These are phyloP conservation scores for Leptarthrus brevirostris DNA, from an alignment of 2,888 invertebrate species.

Conservation along the genomic window DNA sequence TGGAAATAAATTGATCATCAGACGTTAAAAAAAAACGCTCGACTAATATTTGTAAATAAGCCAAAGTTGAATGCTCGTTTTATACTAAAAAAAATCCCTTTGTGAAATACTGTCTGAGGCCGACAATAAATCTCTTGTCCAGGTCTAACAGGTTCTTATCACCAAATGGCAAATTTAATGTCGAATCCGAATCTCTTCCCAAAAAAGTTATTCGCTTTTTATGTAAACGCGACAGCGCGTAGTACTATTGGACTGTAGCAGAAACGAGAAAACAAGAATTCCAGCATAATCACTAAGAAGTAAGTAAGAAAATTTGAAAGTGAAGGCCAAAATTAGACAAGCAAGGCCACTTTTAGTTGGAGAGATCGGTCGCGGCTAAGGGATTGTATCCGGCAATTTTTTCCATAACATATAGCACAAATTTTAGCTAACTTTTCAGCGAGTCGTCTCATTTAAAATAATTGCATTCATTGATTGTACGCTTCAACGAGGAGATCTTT, in stretches of 20 bases:
- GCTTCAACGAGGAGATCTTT: no score
- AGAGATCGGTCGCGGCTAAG: conserved; percentile 2
- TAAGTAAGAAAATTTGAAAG: conserved; percentile 41
- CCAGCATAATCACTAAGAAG: conserved; percentile 31
- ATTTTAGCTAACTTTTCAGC: no score
- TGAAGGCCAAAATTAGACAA: conserved; percentile 25
- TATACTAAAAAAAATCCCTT: conserved; percentile 15
- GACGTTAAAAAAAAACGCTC: no score
- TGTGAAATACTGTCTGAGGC: neutral
- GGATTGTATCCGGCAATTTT: neutral
- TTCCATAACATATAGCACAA: neutral
- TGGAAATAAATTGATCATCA: no score
- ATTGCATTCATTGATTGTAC: no score
- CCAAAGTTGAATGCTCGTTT: conserved; percentile 16
- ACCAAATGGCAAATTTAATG: conserved; percentile 6
- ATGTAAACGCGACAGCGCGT: conserved; percentile 12
- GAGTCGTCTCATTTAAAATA: no score
- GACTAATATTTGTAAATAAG: neutral
- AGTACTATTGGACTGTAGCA: conserved; percentile 5
- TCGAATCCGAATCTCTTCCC: conserved; percentile 3
- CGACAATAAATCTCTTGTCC: neutral
- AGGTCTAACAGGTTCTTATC: conserved; percentile 21
- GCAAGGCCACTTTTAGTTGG: conserved; percentile 25
- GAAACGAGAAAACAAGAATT: conserved; percentile 32
- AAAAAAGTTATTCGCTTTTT: conserved; percentile 37